phyloP scores from a whole-genome alignment of 2,797 vertebrate genomes.

The Furcifer pardalis region DNA sequence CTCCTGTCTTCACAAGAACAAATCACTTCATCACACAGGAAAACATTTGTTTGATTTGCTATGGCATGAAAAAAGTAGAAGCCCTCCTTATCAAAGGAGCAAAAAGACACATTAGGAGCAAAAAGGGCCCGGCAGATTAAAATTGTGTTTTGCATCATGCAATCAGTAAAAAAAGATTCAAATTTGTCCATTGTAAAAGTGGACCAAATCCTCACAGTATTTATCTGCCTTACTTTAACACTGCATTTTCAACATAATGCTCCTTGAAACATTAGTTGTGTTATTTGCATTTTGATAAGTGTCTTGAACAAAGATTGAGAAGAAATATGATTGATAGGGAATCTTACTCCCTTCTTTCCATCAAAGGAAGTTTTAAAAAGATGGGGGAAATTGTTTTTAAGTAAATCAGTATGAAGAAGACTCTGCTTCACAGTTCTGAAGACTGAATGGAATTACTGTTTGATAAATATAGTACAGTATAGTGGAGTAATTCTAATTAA shows the following conservation, averaged over 20 bases:
- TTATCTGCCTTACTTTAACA: fast-evolving
- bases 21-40: too few species aligned
- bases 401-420: conserved; percentile 56
- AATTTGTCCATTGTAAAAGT: too few species aligned
- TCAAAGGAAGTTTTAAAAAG: conserved; percentile 34
- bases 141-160: too few species aligned
- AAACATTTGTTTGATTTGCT: too few species aligned
- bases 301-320: conserved; percentile 64
- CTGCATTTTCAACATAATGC: conserved; percentile 61
- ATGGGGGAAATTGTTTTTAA: conserved; percentile 49
- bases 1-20: too few species aligned
- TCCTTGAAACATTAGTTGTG: conserved; percentile 59
- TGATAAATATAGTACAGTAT: conserved; percentile 68
- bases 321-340: conserved; percentile 54
- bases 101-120: too few species aligned
- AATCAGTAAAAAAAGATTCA: too few species aligned
- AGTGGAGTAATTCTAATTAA: conserved; percentile 65
- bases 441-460: conserved; percentile 54
- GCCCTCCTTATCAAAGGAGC: too few species aligned
- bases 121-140: too few species aligned
- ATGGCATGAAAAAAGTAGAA: too few species aligned
- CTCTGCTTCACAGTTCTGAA: conserved; percentile 51
- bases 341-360: conserved; percentile 22
- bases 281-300: conserved; percentile 78
- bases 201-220: too few species aligned